Percentiles rank a stretch among this genome's conserved stretches.
Evolutionary conservation across 2,797 vertebrate genomes (phyloP).

Genomic region (Sparidentex hasta): DNA sequence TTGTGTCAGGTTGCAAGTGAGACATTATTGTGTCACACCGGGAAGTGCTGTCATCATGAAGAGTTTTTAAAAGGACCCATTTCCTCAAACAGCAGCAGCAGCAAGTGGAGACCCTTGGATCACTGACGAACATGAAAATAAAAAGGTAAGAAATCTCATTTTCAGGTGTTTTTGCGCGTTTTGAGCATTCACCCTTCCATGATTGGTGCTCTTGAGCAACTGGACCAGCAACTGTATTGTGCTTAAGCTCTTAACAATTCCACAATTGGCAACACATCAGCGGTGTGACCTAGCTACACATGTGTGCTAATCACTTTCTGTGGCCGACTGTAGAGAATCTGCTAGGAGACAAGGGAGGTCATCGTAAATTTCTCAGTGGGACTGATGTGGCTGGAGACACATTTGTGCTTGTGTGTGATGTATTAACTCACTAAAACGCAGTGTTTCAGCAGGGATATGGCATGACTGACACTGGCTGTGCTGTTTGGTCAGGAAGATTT

Average conservation of each 20-base stretch:
- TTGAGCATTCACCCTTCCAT: background rate
- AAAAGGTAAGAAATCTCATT: slow-evolving; percentile 65
- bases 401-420: too few relatives aligned
- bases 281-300: slow-evolving; percentile 25
- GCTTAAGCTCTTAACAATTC: slow-evolving; percentile 22
- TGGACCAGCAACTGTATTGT: slow-evolving; percentile 11
- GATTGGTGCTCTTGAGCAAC: background rate
- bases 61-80: slow-evolving; percentile 56
- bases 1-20: slow-evolving; percentile 55
- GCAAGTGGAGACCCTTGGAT: slow-evolving; percentile 1
- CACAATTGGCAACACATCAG: slow-evolving; percentile 52
- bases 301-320: slow-evolving; percentile 17
- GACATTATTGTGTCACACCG: slow-evolving; percentile 69
- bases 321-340: slow-evolving; percentile 18
- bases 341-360: background rate
- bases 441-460: background rate
- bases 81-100: slow-evolving; percentile 55
- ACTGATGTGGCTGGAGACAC: slow-evolving; percentile 8
- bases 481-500: background rate
- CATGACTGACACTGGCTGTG: background rate
- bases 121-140: slow-evolving; percentile 53
- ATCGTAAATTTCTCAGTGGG: slow-evolving; percentile 2
- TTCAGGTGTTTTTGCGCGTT: background rate
- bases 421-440: background rate
- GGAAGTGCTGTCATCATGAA: slow-evolving; percentile 59